Base-by-base conservation (phyloP, 2,888 invertebrate genomes). In the Mellilla xanthometata region DNA sequence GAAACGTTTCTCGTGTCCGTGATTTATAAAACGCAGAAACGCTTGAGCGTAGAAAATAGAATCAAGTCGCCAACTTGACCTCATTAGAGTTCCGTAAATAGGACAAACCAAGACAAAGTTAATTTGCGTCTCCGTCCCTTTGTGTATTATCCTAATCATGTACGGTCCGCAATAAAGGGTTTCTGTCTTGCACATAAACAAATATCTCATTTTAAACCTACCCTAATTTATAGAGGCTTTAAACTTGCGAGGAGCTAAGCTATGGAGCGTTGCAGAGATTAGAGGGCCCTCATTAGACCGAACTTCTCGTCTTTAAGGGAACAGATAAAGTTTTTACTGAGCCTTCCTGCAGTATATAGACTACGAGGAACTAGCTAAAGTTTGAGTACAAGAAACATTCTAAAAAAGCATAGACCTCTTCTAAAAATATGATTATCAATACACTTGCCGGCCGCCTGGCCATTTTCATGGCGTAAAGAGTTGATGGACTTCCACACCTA, bases 191-290 rank as follows among this genome's bases (percentile, higher is more conserved):
- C 46, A 55, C 42, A 49, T 51, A 57, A 52, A 57, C 55, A 58
- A 58, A 56, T 55, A 59, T 52, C 52, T 56, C 50, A 53, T 57
- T 54, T 52, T 58, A 62, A 60, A 64, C 50, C 52, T 47, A 61
- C 56, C 63, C 58, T 58, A 56, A 65, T 65, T 65, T 62, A 66
- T 58, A 52, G 50, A 46, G 58, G 63, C 58, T 60, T 62, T 58
- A 53, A 62, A 60, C 50, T 54, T 54, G 49, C 36, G 49, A 53
- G 56, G 39, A 47, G 49, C 54, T 53, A 51, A 56, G 53, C 47
- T 56, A 60, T 54, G 48, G 54, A 56, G 61, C 56, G 57, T 52
- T 45, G 58, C 60, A 28, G 52, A 58, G 65, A 61, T 68, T 66
- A 68, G 43, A 39, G 12, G 27, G 34, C 49, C 33, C 60, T 64